Base-by-base conservation (phyloP, 2,888 invertebrate genomes). In the Exocentrus adspersus region DNA sequence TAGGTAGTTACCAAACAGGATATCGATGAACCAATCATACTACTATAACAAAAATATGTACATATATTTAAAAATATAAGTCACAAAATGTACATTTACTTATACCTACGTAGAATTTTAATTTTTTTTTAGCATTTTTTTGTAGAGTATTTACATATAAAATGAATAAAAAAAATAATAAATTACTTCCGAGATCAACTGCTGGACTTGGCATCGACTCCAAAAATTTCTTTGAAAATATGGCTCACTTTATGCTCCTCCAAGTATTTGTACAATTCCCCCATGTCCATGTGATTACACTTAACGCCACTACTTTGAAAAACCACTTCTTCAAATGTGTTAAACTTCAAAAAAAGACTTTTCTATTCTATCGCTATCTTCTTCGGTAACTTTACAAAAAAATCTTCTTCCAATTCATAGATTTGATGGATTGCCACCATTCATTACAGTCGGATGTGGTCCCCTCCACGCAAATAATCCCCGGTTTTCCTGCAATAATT, bases 391-490 rank as follows among this genome's bases (percentile, higher is more conserved):
- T 75, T 90, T 90, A 62, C 94, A 83, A 58, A 87, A n/a, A 84
- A 69, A 97, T 92, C 83, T 89, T 91, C 75, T 96, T 93, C 96
- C 96, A 97, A 70, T 86, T 89, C 89, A 95, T 87, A 19, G 88
- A 84, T 79, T 91, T 91, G 5, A 96, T 88, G 72, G 86, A 84
- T 76, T 88, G 88, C 95, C 95, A 96, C 88, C 92, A 96, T 72
- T 92, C 89, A 70, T 89, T 88, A 70, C 93, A 92, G 73, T 90
- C 87, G n/a, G 82, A 81, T n/a, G 86, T 82, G 14, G 81, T 75
- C 0, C 97, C 97, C 84, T 98, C 97, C 6, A 94, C 86, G 78
- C 96, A 97, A 68, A 97, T 89, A 53, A 97, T 89, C 0, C 97
- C 97, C n/a, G 97, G 97, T 80, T 96, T 96, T 24, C 75, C 75